A percentile compares a stretch with the other conserved stretches of the same genome.
These are phyloP conservation scores for Anolis sagrei DNA, from an alignment of 2,113 vertebrate genomes.

Conservation along the genomic window DNA sequence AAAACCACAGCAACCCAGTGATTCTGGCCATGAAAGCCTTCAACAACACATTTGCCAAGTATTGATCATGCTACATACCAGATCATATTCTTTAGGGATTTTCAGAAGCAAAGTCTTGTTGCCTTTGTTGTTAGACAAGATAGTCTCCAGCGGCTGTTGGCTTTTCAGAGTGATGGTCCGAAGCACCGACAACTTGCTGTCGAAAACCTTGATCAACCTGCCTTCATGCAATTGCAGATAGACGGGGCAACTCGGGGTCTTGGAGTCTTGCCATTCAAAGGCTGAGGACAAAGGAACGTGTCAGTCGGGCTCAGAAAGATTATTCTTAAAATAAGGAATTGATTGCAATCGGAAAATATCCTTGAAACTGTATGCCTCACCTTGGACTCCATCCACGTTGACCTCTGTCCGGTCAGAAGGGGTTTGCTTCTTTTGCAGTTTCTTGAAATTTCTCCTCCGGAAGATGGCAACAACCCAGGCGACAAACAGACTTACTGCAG, in stretches of 20 bases:
- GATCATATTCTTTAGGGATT: conserved; percentile 93
- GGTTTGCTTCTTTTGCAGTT: conserved; percentile 79
- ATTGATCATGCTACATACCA: conserved; percentile 76
- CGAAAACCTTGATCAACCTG: conserved; percentile 81
- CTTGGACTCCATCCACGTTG: conserved; percentile 68
- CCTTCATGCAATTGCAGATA: conserved; percentile 80
- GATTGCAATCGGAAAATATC: too few species aligned
- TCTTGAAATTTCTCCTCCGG: conserved; percentile 82
- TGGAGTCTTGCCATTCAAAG: conserved; percentile 87
- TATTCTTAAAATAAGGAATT: too few species aligned
- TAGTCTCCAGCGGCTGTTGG: conserved; percentile 75
- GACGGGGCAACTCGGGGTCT: conserved; percentile 72
- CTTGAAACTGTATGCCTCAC: conserved; percentile 69
- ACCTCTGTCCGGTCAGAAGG: conserved; percentile 63
- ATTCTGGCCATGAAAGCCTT: too few species aligned
- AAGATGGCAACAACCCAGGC: conserved; percentile 84
- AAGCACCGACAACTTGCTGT: conserved; percentile 73
- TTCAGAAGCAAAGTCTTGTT: conserved; percentile 84
- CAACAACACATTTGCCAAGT: too few species aligned
- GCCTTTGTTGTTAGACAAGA: conserved; percentile 82
- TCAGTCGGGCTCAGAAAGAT: too few species aligned
- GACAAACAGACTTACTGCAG: conserved; percentile 85
- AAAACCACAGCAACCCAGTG: too few species aligned
- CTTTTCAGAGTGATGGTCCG: conserved; percentile 79
- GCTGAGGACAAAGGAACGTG: conserved; percentile 65